phyloP scores from a whole-genome alignment of 2,797 vertebrate genomes.

The Petrocephalus sullivani region DNA sequence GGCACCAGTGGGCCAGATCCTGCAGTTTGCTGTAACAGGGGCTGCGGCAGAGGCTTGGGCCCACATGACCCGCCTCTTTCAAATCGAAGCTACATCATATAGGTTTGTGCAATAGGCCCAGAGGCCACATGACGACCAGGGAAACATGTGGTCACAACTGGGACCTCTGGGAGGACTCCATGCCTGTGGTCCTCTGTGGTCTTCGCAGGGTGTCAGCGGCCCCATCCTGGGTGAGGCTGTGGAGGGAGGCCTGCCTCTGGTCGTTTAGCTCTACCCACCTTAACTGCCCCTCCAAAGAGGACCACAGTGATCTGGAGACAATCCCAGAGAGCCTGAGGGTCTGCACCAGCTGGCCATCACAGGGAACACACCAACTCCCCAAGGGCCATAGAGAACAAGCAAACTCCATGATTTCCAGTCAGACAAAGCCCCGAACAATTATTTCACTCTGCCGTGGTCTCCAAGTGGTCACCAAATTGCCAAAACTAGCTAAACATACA shows the following conservation, averaged over 20 bases:
- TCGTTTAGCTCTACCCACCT: neutral
- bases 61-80: constrained; percentile 39
- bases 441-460: neutral
- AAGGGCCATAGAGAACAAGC: neutral
- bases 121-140: constrained; percentile 17
- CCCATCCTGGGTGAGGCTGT: neutral
- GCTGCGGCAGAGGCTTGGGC: constrained; percentile 35
- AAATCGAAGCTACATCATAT: constrained; percentile 41
- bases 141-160: neutral
- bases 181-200: neutral
- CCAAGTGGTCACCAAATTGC: neutral
- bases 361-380: neutral
- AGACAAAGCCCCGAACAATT: neutral
- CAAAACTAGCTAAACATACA: neutral
- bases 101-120: constrained; percentile 34
- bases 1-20: constrained; percentile 9
- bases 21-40: constrained; percentile 49
- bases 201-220: neutral
- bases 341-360: neutral
- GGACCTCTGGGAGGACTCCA: neutral
- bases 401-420: neutral
- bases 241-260: neutral
- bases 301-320: neutral
- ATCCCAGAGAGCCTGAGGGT: neutral
- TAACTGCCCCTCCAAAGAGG: neutral